Base-by-base conservation (phyloP, 2,888 invertebrate genomes). In the Meta bourneti region DNA sequence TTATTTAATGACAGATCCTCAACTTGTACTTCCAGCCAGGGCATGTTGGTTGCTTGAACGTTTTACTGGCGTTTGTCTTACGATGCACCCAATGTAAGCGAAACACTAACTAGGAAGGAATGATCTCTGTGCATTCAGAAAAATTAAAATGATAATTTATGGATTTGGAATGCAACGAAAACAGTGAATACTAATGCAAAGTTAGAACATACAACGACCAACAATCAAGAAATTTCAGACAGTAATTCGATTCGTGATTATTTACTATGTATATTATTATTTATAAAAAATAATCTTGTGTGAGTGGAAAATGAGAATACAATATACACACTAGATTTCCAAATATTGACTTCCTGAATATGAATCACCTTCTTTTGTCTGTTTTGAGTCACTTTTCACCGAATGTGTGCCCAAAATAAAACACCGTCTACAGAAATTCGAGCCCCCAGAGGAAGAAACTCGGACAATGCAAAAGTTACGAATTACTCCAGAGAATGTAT, bases 401-500 rank as follows among this genome's bases (percentile, higher is more conserved):
- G 16, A 61, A 61, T 61, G 13, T 61, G 61, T 11, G 61, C 61
- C 61, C 61, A 61, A 61, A 61, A 61, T 61, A 61, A 61, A 5
- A 16, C 61, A 61, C 61, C 61, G 16, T 34, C 34, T 34, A 34
- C 34, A 34, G 34, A 34, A 34, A 34, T 34, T 34, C 34, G 34
- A 34, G 34, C 34, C 9, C 5, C 11, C 5, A 9, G 11, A 61
- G 61, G 16, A 61, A 61, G 61, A 61, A 61, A 61, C 61, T 61
- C 61, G 61, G 61, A 61, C 61, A 61, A 61, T 61, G 61, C 61
- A 61, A 61, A 61, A 61, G 61, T 61, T 16, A 16, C 61, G 61
- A 61, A 34, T 4, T 34, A 8, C 20, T 19, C n/a, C 61, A 78
- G 74, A 75, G 74, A 74, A 34, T 82, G 54, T 84, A 61, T 20